Conservation (phyloP, 2,113 vertebrate genomes). For the Columba janthina region DNA sequence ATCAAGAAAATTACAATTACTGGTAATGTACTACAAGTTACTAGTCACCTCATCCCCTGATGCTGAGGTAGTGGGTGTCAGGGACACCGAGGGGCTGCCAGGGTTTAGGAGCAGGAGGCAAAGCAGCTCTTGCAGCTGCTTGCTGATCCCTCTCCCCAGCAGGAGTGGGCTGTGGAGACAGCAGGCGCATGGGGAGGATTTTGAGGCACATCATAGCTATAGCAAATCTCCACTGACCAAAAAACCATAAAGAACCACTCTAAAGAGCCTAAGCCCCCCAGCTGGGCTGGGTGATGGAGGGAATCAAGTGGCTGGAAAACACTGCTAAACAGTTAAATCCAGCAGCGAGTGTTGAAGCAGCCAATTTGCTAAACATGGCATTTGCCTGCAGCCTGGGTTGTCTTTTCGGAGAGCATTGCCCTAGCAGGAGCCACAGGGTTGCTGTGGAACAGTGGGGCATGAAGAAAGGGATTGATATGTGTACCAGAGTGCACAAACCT, state of each 20-base stretch:
- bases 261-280: neutral
- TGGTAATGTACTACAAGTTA: neutral
- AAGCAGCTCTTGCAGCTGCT: neutral
- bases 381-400: neutral
- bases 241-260: neutral
- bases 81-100: neutral
- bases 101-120: neutral
- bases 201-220: neutral
- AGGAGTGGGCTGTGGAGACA: neutral
- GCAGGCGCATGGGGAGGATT: neutral
- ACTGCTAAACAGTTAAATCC: conserved; percentile 28
- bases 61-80: neutral
- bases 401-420: neutral
- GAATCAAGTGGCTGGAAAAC: conserved; percentile 43
- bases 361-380: neutral
- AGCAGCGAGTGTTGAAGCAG: neutral
- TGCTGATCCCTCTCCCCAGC: neutral
- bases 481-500: neutral
- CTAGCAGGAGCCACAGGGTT: neutral
- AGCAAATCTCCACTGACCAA: neutral
- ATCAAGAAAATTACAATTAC: neutral
- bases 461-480: neutral
- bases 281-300: conserved; percentile 1
- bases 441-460: neutral
- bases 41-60: neutral